Conservation (phyloP, 2,797 vertebrate species). For the Semotilus atromaculatus region DNA sequence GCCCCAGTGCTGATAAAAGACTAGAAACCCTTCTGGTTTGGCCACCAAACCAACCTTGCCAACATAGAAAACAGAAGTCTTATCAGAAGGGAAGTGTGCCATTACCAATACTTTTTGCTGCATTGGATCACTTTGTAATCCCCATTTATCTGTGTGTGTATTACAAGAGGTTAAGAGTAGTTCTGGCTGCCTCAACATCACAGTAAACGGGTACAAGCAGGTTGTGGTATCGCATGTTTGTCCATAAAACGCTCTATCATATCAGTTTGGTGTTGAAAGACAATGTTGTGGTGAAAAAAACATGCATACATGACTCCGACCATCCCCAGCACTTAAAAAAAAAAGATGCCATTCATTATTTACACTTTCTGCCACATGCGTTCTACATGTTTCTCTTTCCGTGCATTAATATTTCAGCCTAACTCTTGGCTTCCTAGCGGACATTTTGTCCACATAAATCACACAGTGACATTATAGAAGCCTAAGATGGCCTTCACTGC, state of each 20-base stretch:
- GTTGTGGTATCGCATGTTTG: background rate
- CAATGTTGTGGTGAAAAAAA: constrained; percentile 2
- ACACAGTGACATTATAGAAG: constrained; percentile 71
- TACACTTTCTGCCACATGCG: constrained; percentile 71
- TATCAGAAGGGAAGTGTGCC: background rate
- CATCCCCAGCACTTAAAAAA: constrained; percentile 72
- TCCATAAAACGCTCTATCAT: background rate
- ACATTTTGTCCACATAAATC: constrained; percentile 77
- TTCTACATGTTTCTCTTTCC: constrained; percentile 73
- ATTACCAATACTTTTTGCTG: background rate
- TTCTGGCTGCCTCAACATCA: background rate
- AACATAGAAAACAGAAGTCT: background rate
- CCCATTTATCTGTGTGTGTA: constrained; percentile 19
- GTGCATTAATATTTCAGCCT: constrained; percentile 78
- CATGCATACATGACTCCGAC: constrained; percentile 48
- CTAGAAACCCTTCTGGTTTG: background rate
- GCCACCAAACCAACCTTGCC: background rate
- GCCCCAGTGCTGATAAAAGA: background rate
- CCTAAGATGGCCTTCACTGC: constrained; percentile 71
- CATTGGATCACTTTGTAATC: background rate
- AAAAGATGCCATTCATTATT: constrained; percentile 77
- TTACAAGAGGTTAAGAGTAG: constrained; percentile 18
- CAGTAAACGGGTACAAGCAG: constrained; percentile 1
- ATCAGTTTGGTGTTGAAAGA: constrained; percentile 8
- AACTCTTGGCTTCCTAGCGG: constrained; percentile 65